phyloP scores from a whole-genome alignment of 2,113 vertebrate genomes.

The Odobenus rosmarus region DNA sequence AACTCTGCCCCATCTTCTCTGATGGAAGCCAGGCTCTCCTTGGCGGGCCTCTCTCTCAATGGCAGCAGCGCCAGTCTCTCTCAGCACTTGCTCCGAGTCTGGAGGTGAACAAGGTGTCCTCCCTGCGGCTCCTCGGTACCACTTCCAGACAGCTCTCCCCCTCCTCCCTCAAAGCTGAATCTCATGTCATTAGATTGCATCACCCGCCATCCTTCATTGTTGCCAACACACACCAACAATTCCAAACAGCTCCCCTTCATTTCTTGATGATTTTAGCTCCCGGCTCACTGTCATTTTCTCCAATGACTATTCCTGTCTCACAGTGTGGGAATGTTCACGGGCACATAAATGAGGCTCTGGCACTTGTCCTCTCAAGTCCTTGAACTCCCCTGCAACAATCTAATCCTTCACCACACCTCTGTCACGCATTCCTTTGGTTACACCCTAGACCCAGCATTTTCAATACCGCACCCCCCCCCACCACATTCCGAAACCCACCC shows the following conservation, averaged over 20 bases:
- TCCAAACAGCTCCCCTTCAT: background rate
- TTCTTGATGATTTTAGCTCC: background rate
- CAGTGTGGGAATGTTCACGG: background rate
- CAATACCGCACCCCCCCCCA: background rate
- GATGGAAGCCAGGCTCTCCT: background rate
- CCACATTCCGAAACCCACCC: background rate
- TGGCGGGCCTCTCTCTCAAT: background rate
- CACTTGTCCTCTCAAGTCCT: background rate
- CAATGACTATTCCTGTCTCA: background rate
- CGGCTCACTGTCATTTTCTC: background rate
- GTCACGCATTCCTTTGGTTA: background rate
- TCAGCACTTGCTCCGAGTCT: background rate
- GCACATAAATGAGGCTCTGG: background rate
- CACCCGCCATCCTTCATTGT: background rate
- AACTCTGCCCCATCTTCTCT: background rate
- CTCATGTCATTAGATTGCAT: background rate
- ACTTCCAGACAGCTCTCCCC: background rate
- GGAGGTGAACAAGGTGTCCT: background rate
- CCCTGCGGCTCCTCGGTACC: background rate
- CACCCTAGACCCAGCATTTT: background rate
- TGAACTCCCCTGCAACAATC: background rate
- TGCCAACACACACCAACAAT: background rate
- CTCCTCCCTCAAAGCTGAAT: background rate
- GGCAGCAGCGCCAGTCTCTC: background rate
- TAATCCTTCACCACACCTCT: background rate